phyloP scores from a whole-genome alignment of 2,113 vertebrate genomes.

The Progne subis region DNA sequence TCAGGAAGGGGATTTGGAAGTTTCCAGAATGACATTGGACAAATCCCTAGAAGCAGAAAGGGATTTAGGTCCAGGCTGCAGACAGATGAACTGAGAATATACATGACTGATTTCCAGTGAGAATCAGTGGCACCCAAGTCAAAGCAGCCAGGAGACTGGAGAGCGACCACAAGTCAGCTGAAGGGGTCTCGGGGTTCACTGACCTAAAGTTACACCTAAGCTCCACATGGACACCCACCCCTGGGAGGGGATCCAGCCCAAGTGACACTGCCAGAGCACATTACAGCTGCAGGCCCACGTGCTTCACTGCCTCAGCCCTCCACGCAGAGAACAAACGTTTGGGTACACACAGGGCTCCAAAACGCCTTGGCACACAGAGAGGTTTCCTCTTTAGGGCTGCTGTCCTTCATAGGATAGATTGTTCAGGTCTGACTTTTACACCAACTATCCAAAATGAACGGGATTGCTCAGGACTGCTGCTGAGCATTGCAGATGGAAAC shows the following conservation, averaged over 20 bases:
- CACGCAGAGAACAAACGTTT: accelerated
- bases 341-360: not conserved
- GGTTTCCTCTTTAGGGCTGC: not conserved
- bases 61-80: not conserved
- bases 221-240: not conserved
- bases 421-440: not conserved
- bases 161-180: not conserved
- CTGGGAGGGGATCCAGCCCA: not conserved
- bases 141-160: not conserved
- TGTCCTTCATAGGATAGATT: not conserved
- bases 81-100: not conserved
- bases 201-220: not conserved
- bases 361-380: not conserved
- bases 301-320: not conserved
- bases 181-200: not conserved
- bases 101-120: not conserved
- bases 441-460: not conserved
- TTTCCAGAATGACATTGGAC: not conserved
- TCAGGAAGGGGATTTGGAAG: not conserved
- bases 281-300: not conserved
- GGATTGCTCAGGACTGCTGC: not conserved
- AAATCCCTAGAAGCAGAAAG: not conserved
- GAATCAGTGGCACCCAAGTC: not conserved
- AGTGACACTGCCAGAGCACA: not conserved
- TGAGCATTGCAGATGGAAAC: not conserved